A percentile compares a stretch with the other conserved stretches of the same genome.
These are phyloP conservation scores for Malacoraja senta DNA, from an alignment of 2,797 vertebrate genomes.

Conservation along the genomic window DNA sequence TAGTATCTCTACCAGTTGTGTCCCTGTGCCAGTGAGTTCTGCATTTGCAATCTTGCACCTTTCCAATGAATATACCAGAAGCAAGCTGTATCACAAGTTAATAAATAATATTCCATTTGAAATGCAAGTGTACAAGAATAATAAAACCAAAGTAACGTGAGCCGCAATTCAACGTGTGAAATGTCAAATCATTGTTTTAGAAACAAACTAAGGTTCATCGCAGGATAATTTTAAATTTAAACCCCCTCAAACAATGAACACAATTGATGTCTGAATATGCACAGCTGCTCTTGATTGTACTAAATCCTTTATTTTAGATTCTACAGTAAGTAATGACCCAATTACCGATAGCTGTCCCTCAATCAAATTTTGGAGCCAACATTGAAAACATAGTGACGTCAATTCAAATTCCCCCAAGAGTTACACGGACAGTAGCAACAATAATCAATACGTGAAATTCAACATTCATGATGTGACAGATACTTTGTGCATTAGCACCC, in stretches of 20 bases:
- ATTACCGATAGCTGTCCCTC: conserved; percentile 43
- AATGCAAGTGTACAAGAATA: background rate
- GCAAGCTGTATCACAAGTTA: background rate
- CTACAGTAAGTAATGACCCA: conserved; percentile 48
- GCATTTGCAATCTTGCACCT: background rate
- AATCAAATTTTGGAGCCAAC: conserved; percentile 43
- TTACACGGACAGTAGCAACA: conserved; percentile 44
- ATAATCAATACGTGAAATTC: conserved; percentile 46
- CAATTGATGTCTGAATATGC: conserved; percentile 36
- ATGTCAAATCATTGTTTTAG: background rate
- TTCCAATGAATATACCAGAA: background rate
- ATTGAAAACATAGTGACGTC: conserved; percentile 43
- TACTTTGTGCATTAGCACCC: background rate
- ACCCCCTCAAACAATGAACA: conserved; percentile 45
- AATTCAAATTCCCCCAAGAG: conserved; percentile 44
- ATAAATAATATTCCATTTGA: conserved; percentile 14
- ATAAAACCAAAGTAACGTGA: background rate
- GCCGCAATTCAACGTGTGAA: background rate
- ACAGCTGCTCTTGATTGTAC: conserved; percentile 42
- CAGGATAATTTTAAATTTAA: conserved; percentile 39
- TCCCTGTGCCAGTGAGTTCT: background rate
- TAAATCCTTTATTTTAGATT: conserved; percentile 42
- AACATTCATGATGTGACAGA: conserved; percentile 13
- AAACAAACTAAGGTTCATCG: conserved; percentile 40
- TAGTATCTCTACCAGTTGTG: too few species aligned